Conservation (phyloP, 2,888 invertebrate species). For the Phasia obesa region DNA sequence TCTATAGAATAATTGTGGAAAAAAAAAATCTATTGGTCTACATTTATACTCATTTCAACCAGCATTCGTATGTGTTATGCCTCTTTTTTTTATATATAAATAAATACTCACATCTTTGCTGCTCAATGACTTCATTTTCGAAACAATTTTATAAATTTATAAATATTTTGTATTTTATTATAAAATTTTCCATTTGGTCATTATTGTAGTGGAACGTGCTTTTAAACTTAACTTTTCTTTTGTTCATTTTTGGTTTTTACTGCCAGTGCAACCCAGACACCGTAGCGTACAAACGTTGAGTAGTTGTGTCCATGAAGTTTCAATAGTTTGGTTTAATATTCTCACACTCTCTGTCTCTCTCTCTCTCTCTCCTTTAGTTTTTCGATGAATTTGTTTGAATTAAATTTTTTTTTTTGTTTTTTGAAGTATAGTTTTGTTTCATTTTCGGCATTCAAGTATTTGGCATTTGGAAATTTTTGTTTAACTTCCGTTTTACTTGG, state of each 20-base stretch:
- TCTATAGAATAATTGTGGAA: constrained; percentile 29
- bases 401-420: too few relatives aligned
- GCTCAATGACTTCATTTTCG: constrained; percentile 79
- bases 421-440: constrained; percentile 59
- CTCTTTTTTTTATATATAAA: background rate
- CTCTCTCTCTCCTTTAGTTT: background rate
- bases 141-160: constrained; percentile 72
- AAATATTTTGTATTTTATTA: constrained; percentile 65
- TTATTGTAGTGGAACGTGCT: constrained; percentile 45
- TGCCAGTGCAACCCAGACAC: constrained; percentile 4
- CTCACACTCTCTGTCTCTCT: background rate
- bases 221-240: constrained; percentile 21
- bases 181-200: constrained; percentile 49
- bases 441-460: constrained; percentile 50
- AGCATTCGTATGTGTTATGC: background rate
- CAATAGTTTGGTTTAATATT: constrained; percentile 53
- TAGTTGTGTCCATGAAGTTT: constrained; percentile 54
- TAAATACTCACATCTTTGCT: constrained; percentile 51
- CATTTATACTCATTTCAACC: background rate
- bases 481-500: constrained; percentile 67
- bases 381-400: constrained; percentile 49
- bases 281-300: background rate
- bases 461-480: constrained; percentile 60
- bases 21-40: background rate
- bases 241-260: constrained; percentile 42